Evolutionary conservation across 2,113 vertebrate species (phyloP).

Genomic region (Vulpes lagopus): DNA sequence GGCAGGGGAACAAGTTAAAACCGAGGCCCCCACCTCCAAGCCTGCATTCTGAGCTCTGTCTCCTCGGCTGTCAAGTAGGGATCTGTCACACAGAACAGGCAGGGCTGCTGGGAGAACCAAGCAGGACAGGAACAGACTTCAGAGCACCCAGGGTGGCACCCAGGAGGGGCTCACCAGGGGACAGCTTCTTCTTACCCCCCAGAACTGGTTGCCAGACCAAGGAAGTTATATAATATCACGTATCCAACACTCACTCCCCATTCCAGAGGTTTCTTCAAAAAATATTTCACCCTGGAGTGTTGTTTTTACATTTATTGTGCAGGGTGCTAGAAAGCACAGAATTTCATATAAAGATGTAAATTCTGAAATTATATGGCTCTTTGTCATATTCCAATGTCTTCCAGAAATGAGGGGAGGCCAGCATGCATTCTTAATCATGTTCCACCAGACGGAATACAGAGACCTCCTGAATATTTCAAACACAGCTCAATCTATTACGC

Average conservation of each 20-base stretch:
- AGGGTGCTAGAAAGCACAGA: neutral
- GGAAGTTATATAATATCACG: neutral
- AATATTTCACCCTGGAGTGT: conserved; percentile 44
- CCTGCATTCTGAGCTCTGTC: neutral
- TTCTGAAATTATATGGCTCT: conserved; percentile 60
- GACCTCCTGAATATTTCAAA: conserved; percentile 72
- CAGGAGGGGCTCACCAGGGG: neutral
- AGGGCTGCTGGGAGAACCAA: neutral
- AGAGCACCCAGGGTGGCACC: neutral
- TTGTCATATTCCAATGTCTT: conserved; percentile 41
- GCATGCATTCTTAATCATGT: conserved; percentile 54
- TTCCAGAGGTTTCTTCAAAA: conserved; percentile 1
- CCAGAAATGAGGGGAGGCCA: conserved; percentile 29
- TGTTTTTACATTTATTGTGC: conserved; percentile 48
- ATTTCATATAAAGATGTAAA: conserved; percentile 65
- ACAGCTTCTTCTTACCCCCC: neutral
- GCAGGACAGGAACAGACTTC: neutral
- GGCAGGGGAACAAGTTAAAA: neutral
- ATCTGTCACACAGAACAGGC: accelerated
- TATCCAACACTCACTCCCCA: neutral
- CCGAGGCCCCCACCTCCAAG: neutral
- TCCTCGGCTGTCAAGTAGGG: neutral
- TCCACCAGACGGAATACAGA: conserved; percentile 49
- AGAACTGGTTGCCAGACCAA: neutral
- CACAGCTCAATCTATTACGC: conserved; percentile 35